Evolutionary conservation across 2,888 invertebrate genomes (phyloP).

Genomic region (Acanthosepion pharaonis): DNA sequence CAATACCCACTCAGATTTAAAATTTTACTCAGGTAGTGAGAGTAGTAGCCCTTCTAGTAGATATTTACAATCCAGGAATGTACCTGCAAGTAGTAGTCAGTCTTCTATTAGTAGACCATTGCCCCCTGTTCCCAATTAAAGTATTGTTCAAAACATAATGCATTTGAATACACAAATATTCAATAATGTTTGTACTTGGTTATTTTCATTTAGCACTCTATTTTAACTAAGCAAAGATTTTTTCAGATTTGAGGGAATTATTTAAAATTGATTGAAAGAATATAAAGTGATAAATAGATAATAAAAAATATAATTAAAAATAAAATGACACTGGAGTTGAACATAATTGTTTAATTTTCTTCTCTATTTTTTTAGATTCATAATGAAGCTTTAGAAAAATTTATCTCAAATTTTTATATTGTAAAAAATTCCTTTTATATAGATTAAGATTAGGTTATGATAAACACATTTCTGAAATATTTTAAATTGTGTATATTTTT

Average conservation of each 20-base stretch:
- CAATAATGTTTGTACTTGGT: not conserved
- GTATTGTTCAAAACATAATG: not conserved
- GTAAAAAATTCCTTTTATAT: not conserved
- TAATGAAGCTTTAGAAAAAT: not conserved
- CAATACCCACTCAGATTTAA: not conserved
- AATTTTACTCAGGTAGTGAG: not conserved
- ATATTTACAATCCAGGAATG: not conserved
- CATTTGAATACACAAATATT: not conserved
- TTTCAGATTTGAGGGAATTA: not conserved
- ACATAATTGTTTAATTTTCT: not conserved
- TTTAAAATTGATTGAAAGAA: not conserved
- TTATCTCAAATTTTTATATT: not conserved
- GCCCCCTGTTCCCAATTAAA: not conserved
- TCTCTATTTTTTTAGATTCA: not conserved
- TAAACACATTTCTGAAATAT: not conserved
- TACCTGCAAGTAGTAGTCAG: not conserved
- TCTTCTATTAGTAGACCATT: constrained; percentile 25
- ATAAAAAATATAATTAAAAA: not conserved
- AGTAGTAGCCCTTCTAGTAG: not conserved
- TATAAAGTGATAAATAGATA: not conserved
- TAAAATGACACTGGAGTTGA: not conserved
- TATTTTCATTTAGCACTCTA: not conserved
- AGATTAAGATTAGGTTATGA: not conserved
- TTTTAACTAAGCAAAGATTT: not conserved
- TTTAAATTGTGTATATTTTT: not conserved